These are phyloP conservation scores for Cuculus canorus DNA, from an alignment of 2,797 vertebrate species.

Conservation along the genomic window DNA sequence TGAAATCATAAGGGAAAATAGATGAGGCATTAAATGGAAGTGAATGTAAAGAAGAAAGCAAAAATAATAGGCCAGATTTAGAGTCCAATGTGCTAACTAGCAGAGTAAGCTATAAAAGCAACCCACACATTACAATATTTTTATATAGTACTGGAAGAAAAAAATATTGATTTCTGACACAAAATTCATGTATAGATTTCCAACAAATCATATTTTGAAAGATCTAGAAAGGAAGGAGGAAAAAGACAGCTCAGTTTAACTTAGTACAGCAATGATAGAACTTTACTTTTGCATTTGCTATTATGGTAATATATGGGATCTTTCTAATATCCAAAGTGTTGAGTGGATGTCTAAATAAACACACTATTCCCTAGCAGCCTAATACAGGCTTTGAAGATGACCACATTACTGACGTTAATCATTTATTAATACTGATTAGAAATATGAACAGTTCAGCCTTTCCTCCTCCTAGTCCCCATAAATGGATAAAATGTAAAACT, in stretches of 20 bases:
- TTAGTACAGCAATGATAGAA: background rate
- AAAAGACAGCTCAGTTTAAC: background rate
- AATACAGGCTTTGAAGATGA: background rate
- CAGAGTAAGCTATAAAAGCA: background rate
- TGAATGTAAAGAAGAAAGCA: background rate
- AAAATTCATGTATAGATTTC: background rate
- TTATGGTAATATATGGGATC: background rate
- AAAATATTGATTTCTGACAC: background rate
- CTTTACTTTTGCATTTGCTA: background rate
- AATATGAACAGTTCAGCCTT: background rate
- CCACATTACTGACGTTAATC: background rate
- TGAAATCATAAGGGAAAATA: background rate
- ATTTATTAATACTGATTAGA: background rate
- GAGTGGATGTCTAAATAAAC: background rate
- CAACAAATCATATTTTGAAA: background rate
- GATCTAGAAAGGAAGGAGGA: background rate
- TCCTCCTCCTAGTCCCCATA: background rate
- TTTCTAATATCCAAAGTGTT: background rate
- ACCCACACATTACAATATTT: background rate
- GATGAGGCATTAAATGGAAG: conserved; percentile 9
- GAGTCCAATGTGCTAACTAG: background rate
- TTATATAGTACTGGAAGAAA: background rate
- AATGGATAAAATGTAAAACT: background rate
- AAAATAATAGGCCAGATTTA: conserved; percentile 6
- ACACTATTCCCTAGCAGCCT: background rate